Evolutionary conservation across 2,113 vertebrate species (phyloP).

Genomic region (Pogona vitticeps): DNA sequence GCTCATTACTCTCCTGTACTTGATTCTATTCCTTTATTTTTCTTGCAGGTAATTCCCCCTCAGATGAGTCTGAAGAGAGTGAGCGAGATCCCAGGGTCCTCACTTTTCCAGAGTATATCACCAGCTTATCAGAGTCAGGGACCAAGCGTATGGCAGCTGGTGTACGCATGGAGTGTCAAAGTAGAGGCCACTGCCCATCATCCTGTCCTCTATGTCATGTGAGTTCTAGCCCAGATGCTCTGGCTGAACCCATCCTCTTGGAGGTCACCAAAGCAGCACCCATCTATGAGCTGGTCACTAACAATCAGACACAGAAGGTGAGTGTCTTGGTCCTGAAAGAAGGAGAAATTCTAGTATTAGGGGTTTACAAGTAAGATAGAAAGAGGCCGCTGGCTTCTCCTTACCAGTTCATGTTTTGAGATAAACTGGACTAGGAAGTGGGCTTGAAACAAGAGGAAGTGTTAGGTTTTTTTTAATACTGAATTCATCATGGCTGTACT

Average conservation of each 20-base stretch:
- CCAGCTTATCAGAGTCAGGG: constrained; percentile 92
- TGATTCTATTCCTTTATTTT: neutral
- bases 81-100: constrained; percentile 92
- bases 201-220: constrained; percentile 94
- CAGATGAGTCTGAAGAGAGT: constrained; percentile 93
- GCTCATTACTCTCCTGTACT: neutral
- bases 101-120: constrained; percentile 93
- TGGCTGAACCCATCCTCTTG: constrained; percentile 88
- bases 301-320: constrained; percentile 95
- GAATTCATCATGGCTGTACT: neutral
- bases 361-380: too few relatives aligned
- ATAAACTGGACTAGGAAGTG: neutral
- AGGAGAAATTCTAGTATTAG: too few relatives aligned
- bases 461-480: neutral
- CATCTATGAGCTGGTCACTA: constrained; percentile 93
- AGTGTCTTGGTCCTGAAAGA: constrained; percentile 23
- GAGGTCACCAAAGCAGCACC: constrained; percentile 93
- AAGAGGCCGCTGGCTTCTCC: neutral
- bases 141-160: constrained; percentile 90
- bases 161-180: constrained; percentile 93
- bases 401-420: neutral
- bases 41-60: constrained; percentile 91
- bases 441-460: neutral
- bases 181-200: constrained; percentile 90
- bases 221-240: constrained; percentile 74